Conservation (phyloP, 2,113 vertebrate genomes). For the Elanus axillaris region DNA sequence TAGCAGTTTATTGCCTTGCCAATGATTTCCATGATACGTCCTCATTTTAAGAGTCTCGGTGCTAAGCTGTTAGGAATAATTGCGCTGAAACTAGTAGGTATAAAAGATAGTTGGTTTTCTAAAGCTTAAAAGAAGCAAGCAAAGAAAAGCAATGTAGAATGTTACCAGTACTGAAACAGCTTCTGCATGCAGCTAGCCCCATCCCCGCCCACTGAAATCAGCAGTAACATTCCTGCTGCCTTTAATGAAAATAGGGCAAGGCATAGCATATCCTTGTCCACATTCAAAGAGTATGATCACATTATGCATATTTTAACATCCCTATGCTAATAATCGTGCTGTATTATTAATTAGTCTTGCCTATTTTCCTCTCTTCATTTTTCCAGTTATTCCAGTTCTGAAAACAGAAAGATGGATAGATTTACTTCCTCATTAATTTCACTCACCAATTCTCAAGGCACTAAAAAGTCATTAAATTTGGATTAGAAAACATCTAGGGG, state of each 20-base stretch:
- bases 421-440: background rate
- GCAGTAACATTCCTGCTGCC: background rate
- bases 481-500: background rate
- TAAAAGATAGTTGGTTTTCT: background rate
- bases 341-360: background rate
- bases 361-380: background rate
- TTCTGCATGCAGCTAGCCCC: background rate
- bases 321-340: background rate
- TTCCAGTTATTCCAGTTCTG: slow-evolving; percentile 15
- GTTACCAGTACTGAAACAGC: background rate
- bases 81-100: background rate
- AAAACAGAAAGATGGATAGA: background rate
- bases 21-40: background rate
- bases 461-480: background rate
- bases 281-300: background rate
- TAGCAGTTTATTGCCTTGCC: background rate
- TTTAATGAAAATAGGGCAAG: background rate
- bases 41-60: background rate
- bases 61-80: background rate
- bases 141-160: background rate
- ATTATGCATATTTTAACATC: background rate
- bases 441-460: background rate
- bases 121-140: background rate
- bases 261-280: background rate
- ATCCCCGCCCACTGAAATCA: background rate